These are phyloP conservation scores for Mirza zaza DNA, from an alignment of 2,113 vertebrate species.

Conservation along the genomic window DNA sequence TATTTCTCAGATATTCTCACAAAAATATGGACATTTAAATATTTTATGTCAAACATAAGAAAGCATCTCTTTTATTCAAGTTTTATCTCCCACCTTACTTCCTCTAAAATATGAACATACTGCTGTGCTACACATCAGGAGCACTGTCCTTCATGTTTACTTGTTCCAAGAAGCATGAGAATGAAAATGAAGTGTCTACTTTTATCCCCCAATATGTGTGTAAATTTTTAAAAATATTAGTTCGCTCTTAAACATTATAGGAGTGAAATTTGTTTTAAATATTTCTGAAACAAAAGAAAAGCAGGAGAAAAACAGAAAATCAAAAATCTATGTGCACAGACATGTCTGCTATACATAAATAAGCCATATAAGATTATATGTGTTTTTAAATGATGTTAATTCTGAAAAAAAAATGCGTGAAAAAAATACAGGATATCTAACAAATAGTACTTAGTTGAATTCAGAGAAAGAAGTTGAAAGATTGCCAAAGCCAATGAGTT, in stretches of 20 bases:
- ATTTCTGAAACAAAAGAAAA: background rate
- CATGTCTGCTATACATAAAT: background rate
- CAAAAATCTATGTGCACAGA: background rate
- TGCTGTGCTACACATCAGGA: background rate
- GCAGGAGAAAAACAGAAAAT: background rate
- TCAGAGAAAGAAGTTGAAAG: background rate
- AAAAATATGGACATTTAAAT: background rate
- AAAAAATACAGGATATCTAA: background rate
- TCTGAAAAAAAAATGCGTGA: background rate
- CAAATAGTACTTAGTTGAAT: background rate
- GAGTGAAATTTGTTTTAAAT: background rate
- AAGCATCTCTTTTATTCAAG: background rate
- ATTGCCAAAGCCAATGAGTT: background rate
- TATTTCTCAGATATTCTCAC: slow-evolving; percentile 2
- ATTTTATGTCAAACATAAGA: background rate
- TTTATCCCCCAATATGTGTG: background rate
- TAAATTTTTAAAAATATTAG: background rate
- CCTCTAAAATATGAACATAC: background rate
- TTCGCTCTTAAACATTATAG: background rate
- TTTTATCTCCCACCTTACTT: background rate
- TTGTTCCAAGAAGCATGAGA: background rate
- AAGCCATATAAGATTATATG: background rate
- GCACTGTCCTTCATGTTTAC: background rate
- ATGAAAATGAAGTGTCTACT: background rate
- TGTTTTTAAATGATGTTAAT: background rate